Evolutionary conservation across 2,888 invertebrate genomes (phyloP), one percentile per base, ranked within the genome.

Genomic region (Leptodirus hochenwartii): DNA sequence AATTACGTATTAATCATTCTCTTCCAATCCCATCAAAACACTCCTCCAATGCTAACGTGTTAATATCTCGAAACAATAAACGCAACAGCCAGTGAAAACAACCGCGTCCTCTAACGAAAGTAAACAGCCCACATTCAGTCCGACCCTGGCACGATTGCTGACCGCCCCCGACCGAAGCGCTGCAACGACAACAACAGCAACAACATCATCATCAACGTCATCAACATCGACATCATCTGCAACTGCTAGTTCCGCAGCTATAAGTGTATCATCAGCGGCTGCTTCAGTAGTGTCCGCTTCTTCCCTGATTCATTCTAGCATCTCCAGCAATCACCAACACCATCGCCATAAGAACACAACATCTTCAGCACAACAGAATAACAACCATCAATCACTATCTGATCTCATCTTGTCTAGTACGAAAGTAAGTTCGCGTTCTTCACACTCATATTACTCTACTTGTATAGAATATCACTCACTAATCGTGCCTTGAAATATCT

Each of bases 131-230:
- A 68, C 73, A 44, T 77, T 73, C 59, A 79, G 80, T 45, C 80
- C 80, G 39, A 81, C 81, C 43, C 64, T 81, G 54, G 80, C 80
- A 40, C 66, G 78, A 55, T 64, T 81, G 42, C 62, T 81, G 45
- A 81, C 80, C 39, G 78, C 79, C 34, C 56, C 56, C 4, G 56
- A 56, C 43, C 31, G 36, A 22, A 33, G 30, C n/a, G 33, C 32
- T 16, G 34, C 33, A n/a, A 30, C 36, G 15, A 20, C 8, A 8
- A n/a, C n/a, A n/a, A n/a, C n/a, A n/a, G n/a, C n/a, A n/a, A n/a
- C n/a, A n/a, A n/a, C n/a, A n/a, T n/a, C n/a, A n/a, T n/a, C n/a
- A n/a, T n/a, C n/a, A n/a, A n/a, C n/a, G n/a, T n/a, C n/a, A n/a
- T n/a, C n/a, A n/a, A n/a, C n/a, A n/a, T n/a, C n/a, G n/a, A n/a